Conservation (phyloP, 2,797 vertebrate species). For the Cirrhinus mrigala region DNA sequence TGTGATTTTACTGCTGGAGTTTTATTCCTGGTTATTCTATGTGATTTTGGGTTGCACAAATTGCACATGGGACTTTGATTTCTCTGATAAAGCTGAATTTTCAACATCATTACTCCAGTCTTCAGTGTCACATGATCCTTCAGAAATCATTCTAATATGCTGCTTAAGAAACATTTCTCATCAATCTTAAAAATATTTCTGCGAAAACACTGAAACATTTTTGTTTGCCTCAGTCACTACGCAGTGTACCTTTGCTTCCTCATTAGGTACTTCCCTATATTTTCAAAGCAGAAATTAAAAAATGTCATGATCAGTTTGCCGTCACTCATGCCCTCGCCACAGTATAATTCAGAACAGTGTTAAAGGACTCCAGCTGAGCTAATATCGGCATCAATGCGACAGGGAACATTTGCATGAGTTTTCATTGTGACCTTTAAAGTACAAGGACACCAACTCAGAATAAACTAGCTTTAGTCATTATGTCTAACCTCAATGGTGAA, state of each 20-base stretch:
- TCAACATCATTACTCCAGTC: neutral
- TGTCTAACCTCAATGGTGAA: constrained; percentile 93
- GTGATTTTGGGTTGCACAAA: neutral
- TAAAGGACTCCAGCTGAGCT: neutral
- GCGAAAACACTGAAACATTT: neutral
- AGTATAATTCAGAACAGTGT: neutral
- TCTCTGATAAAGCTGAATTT: neutral
- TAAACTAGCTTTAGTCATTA: constrained; percentile 15
- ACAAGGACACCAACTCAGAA: neutral
- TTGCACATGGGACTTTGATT: too few species aligned
- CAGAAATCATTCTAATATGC: neutral
- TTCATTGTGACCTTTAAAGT: neutral
- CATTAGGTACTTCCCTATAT: neutral
- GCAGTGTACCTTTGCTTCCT: neutral
- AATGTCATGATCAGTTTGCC: neutral
- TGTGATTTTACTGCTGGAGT: neutral
- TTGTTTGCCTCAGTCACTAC: neutral
- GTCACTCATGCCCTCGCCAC: neutral
- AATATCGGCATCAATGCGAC: neutral
- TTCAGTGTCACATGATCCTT: neutral
- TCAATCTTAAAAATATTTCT: neutral
- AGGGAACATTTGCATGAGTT: neutral
- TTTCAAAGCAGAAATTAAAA: neutral
- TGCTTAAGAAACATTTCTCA: neutral
- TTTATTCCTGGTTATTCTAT: neutral